Evolutionary conservation across 2,113 vertebrate species (phyloP), one percentile per base, ranked within the genome.

Genomic region (Tonatia bakeri): DNA sequence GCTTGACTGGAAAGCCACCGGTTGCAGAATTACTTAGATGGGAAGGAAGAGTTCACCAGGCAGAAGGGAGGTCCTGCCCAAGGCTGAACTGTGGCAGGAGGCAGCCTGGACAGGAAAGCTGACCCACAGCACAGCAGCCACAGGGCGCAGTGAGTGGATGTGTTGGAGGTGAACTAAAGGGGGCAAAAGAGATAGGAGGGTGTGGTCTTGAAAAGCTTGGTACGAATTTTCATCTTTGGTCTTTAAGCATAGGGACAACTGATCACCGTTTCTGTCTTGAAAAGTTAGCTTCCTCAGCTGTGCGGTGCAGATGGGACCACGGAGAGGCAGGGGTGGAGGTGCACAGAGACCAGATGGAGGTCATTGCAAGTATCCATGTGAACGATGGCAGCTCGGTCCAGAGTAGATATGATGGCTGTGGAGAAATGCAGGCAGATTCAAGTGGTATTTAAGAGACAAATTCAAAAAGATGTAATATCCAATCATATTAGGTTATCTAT

Each of bases 221-320:
- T 50, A 47, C 92, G 92, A 28, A 73, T 61, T 64, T 47, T 36
- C 38, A 16, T 64, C 50, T 84, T 77, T 90, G 24, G 50, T 36
- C 64, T 90, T 19, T 31, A 69, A 83, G 26, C 26, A 38, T 14
- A 3, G 36, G 56, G 36, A 12, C 69, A 47, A 67, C 45, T 72
- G 40, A 38, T 73, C 24, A 45, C 28, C 5, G 2, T 52, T 64
- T 95, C 40, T 40, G 40, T 84, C 65, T 75, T 61, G 70, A 87
- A 83, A 95, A 87, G 47, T 8, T 77, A 33, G n/a, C 76, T 83
- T 59, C 45, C 7, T 56, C 33, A 8, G 24, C 81, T 45, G 20
- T 79, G 40, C 14, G 13, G 33, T 65, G 33, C 17, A 11, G 4
- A 0, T 45, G 56, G 12, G 6, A 22, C 76, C 36, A 16, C 0